Evolutionary conservation across 2,797 vertebrate species (phyloP).

Genomic region (Erethizon dorsatum): DNA sequence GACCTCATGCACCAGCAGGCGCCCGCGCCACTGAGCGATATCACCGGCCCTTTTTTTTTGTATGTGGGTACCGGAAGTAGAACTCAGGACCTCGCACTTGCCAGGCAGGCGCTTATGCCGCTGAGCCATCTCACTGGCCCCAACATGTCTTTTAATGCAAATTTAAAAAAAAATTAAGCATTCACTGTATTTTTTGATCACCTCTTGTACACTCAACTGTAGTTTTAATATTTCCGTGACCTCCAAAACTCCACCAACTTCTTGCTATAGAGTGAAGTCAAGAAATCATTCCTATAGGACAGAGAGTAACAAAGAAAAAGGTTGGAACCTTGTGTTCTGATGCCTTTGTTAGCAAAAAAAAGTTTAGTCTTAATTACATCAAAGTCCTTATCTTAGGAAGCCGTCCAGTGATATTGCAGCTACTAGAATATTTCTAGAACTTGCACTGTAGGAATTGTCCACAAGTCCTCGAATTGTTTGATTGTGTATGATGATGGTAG

Average conservation of each 20-base stretch:
- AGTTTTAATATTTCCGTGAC: neutral
- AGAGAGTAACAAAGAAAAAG: neutral
- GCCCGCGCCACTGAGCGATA: no score
- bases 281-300: neutral
- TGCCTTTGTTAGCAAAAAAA: neutral
- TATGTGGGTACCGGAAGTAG: no score
- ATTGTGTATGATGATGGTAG: neutral
- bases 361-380: neutral
- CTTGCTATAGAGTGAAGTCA: neutral
- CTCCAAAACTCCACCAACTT: neutral
- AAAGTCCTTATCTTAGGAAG: neutral
- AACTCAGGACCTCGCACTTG: no score
- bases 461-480: neutral
- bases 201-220: neutral
- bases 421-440: constrained; percentile 1
- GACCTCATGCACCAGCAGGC: no score
- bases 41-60: no score
- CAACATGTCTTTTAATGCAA: neutral
- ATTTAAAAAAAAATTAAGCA: neutral
- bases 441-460: neutral
- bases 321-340: neutral
- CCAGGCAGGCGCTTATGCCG: no score
- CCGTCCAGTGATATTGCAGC: accelerated
- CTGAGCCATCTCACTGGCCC: no score
- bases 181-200: neutral